A percentile compares a stretch with the other conserved stretches of the same genome.
Evolutionary conservation across 1,140 invertebrate genomes (phyloP).

Genomic region (Bombus confusus): DNA sequence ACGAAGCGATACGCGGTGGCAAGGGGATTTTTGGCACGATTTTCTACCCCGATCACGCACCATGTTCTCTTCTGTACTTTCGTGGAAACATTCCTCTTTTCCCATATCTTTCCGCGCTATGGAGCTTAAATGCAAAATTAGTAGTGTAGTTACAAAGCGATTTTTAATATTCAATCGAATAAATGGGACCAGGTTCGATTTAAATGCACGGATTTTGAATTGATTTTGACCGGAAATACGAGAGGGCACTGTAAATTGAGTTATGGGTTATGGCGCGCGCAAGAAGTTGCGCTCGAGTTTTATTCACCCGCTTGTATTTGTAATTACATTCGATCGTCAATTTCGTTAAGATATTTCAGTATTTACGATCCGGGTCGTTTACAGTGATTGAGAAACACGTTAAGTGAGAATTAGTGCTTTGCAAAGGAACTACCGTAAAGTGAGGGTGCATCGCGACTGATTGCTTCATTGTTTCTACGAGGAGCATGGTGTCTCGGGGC

Average conservation of each 20-base stretch:
- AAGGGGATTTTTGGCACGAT: slow-evolving; percentile 49
- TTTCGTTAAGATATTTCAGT: background rate
- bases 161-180: background rate
- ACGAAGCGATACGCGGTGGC: slow-evolving; percentile 41
- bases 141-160: slow-evolving; percentile 31
- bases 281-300: background rate
- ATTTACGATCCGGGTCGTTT: background rate
- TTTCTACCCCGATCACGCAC: slow-evolving; percentile 34
- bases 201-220: slow-evolving; percentile 55
- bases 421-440: background rate
- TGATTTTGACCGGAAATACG: background rate
- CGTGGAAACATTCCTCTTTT: background rate
- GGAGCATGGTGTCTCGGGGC: slow-evolving; percentile 60
- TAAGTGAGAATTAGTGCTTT: background rate
- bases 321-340: background rate
- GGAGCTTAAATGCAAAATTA: slow-evolving; percentile 51
- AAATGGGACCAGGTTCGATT: slow-evolving; percentile 20
- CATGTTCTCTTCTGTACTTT: slow-evolving; percentile 25
- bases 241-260: background rate
- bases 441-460: background rate
- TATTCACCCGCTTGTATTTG: background rate
- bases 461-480: slow-evolving; percentile 3
- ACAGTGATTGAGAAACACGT: background rate
- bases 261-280: background rate
- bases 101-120: background rate